Evolutionary conservation across 2,888 invertebrate genomes (phyloP).

Genomic region (Mimas tiliae): DNA sequence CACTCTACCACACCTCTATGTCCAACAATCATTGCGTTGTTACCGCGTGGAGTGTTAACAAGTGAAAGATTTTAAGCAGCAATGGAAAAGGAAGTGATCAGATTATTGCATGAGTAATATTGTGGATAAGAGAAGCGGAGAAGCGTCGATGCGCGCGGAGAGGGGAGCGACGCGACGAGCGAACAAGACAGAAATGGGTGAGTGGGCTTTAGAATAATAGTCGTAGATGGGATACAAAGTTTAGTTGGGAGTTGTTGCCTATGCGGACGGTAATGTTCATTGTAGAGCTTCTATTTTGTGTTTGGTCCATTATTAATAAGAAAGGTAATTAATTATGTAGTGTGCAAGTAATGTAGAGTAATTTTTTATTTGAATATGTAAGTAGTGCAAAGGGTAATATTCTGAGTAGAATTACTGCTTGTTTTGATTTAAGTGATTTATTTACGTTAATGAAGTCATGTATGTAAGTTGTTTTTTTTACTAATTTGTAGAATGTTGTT

Average conservation of each 20-base stretch:
- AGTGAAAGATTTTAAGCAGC: conserved; percentile 23
- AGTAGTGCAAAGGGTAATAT: too few relatives aligned
- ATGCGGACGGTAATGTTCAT: not conserved
- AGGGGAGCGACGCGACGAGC: conserved; percentile 70
- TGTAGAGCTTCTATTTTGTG: not conserved
- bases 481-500: too few relatives aligned
- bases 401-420: too few relatives aligned
- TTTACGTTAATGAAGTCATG: too few relatives aligned
- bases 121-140: conserved; percentile 23
- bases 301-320: not conserved
- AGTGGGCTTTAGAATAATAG: conserved; percentile 12
- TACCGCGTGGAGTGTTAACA: not conserved
- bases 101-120: not conserved
- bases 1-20: conserved; percentile 24
- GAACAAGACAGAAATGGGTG: conserved; percentile 60
- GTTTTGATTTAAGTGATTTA: too few relatives aligned
- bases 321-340: not conserved
- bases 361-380: too few relatives aligned
- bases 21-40: conserved; percentile 37
- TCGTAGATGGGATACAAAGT: not conserved
- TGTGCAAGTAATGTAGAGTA: too few relatives aligned
- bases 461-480: too few relatives aligned
- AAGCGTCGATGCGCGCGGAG: conserved; percentile 37
- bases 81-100: conserved; percentile 33
- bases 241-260: not conserved